Base-by-base conservation (phyloP, 2,888 invertebrate species). In the Tortrix viridana region DNA sequence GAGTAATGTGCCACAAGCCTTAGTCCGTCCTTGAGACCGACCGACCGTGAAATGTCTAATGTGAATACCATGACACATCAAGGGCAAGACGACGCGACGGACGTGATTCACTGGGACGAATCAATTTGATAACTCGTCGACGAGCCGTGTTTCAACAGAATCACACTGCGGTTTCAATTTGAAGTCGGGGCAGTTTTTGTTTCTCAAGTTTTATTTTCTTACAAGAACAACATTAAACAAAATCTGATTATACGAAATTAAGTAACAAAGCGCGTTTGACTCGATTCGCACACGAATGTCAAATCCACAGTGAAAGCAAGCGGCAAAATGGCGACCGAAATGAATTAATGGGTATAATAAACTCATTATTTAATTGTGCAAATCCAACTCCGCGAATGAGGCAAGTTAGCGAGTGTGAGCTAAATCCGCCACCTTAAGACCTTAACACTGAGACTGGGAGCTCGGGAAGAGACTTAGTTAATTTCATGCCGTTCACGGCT, bases 401-500 rank as follows among this genome's bases (percentile, higher is more conserved):
- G 60, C 62, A 76, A 76, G 72, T 74, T 70, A 73, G 74, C 65
- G 63, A 72, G 69, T 71, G 74, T 65, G 68, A 66, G 69, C 70
- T 69, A 77, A 76, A 82, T 77, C 75, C 72, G 72, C 65, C 69
- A 83, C 79, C 85, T 82, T 80, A 79, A 84, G 80, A 81, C 78
- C 76, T 80, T 69, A 69, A 41, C 70, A 65, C 64, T 65, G 63
- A 64, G 66, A 57, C 65, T 60, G 60, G 53, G 72, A 74, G 72
- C 72, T 74, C 76, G 69, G 19, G 53, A 43, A 71, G 74, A 75
- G 85, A 79, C 85, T 88, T 84, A 84, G 84, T 88, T 88, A 90
- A 89, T 89, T 86, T 88, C 85, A 88, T 88, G 85, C 88, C 78
- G 80, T 86, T 89, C 88, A 88, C 88, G 88, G 85, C 79, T 84